phyloP scores from a whole-genome alignment of 2,888 invertebrate species.

The Eucera pruinosa region DNA sequence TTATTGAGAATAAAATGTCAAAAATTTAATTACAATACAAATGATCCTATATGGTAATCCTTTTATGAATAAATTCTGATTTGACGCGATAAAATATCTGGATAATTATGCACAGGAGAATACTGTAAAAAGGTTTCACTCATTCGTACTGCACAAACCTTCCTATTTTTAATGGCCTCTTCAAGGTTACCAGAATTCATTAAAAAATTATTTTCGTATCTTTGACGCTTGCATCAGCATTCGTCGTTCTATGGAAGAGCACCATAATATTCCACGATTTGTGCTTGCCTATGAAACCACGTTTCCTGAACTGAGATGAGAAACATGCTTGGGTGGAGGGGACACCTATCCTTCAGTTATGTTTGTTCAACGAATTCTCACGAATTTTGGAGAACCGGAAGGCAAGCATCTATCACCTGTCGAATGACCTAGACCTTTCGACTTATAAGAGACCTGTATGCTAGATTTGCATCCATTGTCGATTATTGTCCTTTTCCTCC shows the following conservation, averaged over 20 bases:
- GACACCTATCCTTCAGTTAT: slow-evolving; percentile 61
- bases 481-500: slow-evolving; percentile 43
- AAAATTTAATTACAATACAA: not conserved
- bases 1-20: not conserved
- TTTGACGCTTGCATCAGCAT: slow-evolving; percentile 56
- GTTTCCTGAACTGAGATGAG: slow-evolving; percentile 33
- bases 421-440: slow-evolving; percentile 81
- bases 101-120: not conserved
- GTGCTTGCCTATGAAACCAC: slow-evolving; percentile 17
- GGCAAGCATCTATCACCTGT: slow-evolving; percentile 41
- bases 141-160: slow-evolving; percentile 18
- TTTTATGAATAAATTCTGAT: not conserved
- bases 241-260: not conserved
- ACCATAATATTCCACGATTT: too few species aligned
- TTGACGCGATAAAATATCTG: not conserved
- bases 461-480: slow-evolving; percentile 72
- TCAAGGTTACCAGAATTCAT: slow-evolving; percentile 59
- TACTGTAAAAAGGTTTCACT: slow-evolving; percentile 2
- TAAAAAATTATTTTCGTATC: slow-evolving; percentile 63
- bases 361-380: slow-evolving; percentile 74
- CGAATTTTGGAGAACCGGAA: slow-evolving; percentile 71
- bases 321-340: not conserved
- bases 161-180: slow-evolving; percentile 35
- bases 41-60: not conserved
- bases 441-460: slow-evolving; percentile 61